phyloP scores from a whole-genome alignment of 2,888 invertebrate species.

The Cosmopolites sordidus region DNA sequence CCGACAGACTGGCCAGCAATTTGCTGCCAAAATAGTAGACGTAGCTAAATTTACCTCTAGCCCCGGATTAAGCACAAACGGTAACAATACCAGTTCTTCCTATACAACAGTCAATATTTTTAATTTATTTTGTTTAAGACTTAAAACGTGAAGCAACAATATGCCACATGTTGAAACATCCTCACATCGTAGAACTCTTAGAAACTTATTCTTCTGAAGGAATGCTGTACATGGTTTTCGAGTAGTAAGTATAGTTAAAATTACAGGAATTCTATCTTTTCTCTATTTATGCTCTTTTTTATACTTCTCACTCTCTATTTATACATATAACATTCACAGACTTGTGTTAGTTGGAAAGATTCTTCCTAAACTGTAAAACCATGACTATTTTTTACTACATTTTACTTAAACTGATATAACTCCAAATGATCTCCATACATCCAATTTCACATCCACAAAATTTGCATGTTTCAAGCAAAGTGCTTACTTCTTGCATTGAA shows the following conservation, averaged over 20 bases:
- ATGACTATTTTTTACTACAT: too few relatives aligned
- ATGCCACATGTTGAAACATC: slow-evolving; percentile 98
- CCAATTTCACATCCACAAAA: too few relatives aligned
- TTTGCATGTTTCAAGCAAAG: too few relatives aligned
- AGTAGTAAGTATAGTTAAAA: slow-evolving; percentile 99
- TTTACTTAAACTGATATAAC: too few relatives aligned
- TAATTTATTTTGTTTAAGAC: slow-evolving; percentile 64
- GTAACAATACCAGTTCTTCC: slow-evolving; percentile 49
- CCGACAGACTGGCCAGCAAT: slow-evolving; percentile 89
- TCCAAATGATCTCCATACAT: too few relatives aligned
- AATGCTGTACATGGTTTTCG: slow-evolving; percentile 99
- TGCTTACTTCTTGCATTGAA: too few relatives aligned
- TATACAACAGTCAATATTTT: slow-evolving; percentile 4
- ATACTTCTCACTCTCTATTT: too few relatives aligned
- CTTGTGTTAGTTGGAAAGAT: too few relatives aligned
- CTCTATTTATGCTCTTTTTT: too few relatives aligned
- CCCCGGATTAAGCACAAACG: slow-evolving; percentile 93
- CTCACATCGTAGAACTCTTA: slow-evolving; percentile 94
- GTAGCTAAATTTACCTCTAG: slow-evolving; percentile 96
- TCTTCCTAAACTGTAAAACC: too few relatives aligned
- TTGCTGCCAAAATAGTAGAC: slow-evolving; percentile 98
- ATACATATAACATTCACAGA: too few relatives aligned
- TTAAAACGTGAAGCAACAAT: slow-evolving; percentile 96
- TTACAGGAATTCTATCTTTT: too few relatives aligned
- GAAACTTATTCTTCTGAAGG: slow-evolving; percentile 99